A percentile compares a stretch with the other conserved stretches of the same genome.
Evolutionary conservation across 2,888 invertebrate genomes (phyloP).

Genomic region (Scaptodrosophila latifasciaeformis): DNA sequence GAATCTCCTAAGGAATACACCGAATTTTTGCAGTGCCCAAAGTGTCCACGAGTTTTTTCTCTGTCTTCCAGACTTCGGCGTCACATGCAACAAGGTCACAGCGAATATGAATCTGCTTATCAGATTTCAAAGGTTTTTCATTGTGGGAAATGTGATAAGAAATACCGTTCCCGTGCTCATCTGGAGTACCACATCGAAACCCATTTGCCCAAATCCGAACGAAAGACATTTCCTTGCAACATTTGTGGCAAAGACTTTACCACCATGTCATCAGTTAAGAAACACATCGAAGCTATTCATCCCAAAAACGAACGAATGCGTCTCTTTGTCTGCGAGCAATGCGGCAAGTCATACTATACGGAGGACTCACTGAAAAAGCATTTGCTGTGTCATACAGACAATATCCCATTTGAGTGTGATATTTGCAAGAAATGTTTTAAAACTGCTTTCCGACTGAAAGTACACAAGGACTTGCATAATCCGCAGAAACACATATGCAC

Average conservation of each 20-base stretch:
- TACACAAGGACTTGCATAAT: constrained; percentile 56
- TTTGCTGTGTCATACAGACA: constrained; percentile 74
- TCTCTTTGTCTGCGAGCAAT: constrained; percentile 75
- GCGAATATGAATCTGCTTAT: no score
- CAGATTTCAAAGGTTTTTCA: no score
- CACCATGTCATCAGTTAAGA: constrained; percentile 22
- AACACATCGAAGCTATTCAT: constrained; percentile 53
- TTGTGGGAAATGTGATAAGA: constrained; percentile 59
- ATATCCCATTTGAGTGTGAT: constrained; percentile 73
- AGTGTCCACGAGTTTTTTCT: no score
- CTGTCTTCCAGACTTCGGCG: no score
- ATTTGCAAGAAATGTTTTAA: constrained; percentile 71
- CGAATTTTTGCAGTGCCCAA: no score
- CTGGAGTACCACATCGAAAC: neutral
- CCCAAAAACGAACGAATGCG: constrained; percentile 50
- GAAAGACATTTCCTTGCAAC: neutral
- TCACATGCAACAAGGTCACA: no score
- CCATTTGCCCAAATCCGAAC: neutral
- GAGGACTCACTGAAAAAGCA: constrained; percentile 75
- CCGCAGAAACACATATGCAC: constrained; percentile 30
- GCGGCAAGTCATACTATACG: constrained; percentile 75
- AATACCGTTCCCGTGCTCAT: constrained; percentile 37
- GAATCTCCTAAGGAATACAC: no score
- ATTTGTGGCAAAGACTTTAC: constrained; percentile 16
- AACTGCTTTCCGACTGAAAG: constrained; percentile 48